Evolutionary conservation across 2,888 invertebrate species (phyloP).

Genomic region (Sclerodermus sp.): DNA sequence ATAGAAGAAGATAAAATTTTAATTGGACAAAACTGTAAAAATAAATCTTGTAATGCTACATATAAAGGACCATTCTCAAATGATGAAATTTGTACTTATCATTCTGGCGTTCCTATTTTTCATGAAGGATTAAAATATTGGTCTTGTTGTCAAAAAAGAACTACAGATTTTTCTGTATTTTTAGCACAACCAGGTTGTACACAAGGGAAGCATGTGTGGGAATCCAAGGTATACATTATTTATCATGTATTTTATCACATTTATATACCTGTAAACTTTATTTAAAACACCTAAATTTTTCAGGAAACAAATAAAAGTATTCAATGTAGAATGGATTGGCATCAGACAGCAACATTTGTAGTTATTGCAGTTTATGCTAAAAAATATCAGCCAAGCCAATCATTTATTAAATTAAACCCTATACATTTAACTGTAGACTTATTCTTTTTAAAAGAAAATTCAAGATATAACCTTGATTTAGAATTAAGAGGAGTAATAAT

Average conservation of each 20-base stretch:
- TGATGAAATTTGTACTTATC: constrained; percentile 70
- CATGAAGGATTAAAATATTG: constrained; percentile 97
- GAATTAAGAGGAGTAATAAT: constrained; percentile 79
- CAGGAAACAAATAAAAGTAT: constrained; percentile 62
- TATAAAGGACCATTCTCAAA: constrained; percentile 71
- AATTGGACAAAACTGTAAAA: constrained; percentile 82
- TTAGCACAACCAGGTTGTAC: constrained; percentile 90
- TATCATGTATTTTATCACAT: not conserved
- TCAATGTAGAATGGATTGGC: constrained; percentile 90
- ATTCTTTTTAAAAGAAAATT: constrained; percentile 77
- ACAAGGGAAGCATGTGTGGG: constrained; percentile 85
- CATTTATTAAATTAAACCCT: constrained; percentile 80
- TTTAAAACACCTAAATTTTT: constrained; percentile 31
- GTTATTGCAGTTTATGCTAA: constrained; percentile 90
- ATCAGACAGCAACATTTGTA: constrained; percentile 85
- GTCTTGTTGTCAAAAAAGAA: constrained; percentile 86
- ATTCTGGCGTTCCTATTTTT: constrained; percentile 89
- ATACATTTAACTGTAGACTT: constrained; percentile 75
- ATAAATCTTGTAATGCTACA: constrained; percentile 74
- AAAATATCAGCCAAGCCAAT: constrained; percentile 77
- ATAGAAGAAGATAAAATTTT: constrained; percentile 56
- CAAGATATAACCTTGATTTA: constrained; percentile 73
- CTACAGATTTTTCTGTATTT: constrained; percentile 91
- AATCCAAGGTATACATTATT: constrained; percentile 65
- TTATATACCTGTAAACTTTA: not conserved